A percentile compares a stretch with the other conserved stretches of the same genome.
Evolutionary conservation across 2,888 invertebrate species (phyloP).

Genomic region (Bembecia ichneumoniformis): DNA sequence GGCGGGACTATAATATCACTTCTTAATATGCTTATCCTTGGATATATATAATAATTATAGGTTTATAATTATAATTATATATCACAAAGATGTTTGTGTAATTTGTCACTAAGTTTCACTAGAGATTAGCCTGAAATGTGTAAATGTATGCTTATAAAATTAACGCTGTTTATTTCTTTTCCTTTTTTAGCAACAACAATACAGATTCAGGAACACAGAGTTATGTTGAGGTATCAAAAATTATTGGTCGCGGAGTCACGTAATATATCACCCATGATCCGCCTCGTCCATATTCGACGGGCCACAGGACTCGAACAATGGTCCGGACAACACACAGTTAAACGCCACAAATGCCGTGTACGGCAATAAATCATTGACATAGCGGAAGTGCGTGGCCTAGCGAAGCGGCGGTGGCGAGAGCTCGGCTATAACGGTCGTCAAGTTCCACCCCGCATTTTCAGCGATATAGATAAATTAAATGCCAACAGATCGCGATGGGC

Average conservation of each 20-base stretch:
- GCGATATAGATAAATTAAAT: conserved; percentile 69
- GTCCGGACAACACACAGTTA: conserved; percentile 58
- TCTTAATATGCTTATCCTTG: too few relatives aligned
- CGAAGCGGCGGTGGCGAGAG: conserved; percentile 26
- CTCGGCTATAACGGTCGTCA: conserved; percentile 46
- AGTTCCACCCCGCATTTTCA: conserved; percentile 56
- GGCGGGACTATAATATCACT: too few relatives aligned
- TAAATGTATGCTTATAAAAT: too few relatives aligned
- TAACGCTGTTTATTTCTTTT: too few relatives aligned
- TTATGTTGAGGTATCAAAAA: conserved; percentile 56
- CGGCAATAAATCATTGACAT: conserved; percentile 66
- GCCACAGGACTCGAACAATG: conserved; percentile 54
- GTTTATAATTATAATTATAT: too few relatives aligned
- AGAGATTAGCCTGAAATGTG: too few relatives aligned
- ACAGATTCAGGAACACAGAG: conserved; percentile 11
- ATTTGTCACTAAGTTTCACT: too few relatives aligned
- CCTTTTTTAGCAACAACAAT: too few relatives aligned
- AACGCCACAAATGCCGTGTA: conserved; percentile 59
- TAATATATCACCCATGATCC: conserved; percentile 60
- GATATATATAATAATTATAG: too few relatives aligned
- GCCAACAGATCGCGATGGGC: conserved; percentile 56
- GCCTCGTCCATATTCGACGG: conserved; percentile 52
- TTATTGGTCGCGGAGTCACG: conserved; percentile 40
- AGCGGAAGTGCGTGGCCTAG: conserved; percentile 63
- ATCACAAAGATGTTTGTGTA: too few relatives aligned